A percentile compares a stretch with the other conserved stretches of the same genome.
phyloP scores from a whole-genome alignment of 2,113 vertebrate genomes.

The Megaceryle torquata region DNA sequence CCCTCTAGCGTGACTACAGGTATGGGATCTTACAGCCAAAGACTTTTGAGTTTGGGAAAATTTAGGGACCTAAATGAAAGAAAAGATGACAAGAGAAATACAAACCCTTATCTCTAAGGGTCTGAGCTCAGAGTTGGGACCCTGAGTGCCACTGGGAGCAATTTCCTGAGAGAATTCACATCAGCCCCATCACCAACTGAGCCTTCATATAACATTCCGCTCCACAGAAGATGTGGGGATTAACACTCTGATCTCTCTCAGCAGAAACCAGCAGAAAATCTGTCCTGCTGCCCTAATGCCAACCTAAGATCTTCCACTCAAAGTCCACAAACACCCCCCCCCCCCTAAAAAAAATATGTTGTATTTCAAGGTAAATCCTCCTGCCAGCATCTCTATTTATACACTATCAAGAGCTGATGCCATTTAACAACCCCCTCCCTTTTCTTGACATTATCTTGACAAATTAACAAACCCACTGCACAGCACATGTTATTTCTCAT shows the following conservation, averaged over 20 bases:
- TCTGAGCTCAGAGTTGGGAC: background rate
- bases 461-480: background rate
- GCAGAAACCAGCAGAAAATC: background rate
- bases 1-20: rapidly evolving
- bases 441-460: background rate
- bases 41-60: background rate
- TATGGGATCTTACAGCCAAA: background rate
- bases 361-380: background rate
- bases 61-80: background rate
- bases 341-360: background rate
- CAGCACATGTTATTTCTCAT: background rate
- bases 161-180: background rate
- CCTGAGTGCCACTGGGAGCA: rapidly evolving
- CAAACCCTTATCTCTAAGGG: background rate
- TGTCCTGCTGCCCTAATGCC: background rate
- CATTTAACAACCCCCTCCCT: background rate
- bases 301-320: background rate
- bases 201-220: background rate
- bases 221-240: background rate
- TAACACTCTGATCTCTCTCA: background rate
- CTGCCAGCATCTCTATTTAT: background rate
- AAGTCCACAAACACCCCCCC: background rate
- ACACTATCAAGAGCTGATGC: background rate
- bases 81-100: background rate
- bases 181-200: rapidly evolving